Evolutionary conservation across 2,888 invertebrate species (phyloP).

Genomic region (Germaria angustata): DNA sequence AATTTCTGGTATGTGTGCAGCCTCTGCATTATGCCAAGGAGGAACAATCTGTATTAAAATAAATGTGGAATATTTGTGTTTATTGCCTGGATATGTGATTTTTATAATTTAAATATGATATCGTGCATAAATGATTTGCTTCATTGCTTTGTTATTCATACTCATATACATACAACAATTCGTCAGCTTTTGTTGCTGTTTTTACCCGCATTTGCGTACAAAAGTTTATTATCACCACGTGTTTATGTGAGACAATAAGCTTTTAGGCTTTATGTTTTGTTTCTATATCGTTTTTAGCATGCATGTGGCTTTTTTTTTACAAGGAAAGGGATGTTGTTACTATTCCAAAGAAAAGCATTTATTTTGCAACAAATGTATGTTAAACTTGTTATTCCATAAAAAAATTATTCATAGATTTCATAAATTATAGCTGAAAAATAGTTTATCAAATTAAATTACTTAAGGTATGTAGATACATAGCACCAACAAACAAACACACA

Average conservation of each 20-base stretch:
- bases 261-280: neutral
- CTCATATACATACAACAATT: neutral
- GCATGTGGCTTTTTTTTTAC: neutral
- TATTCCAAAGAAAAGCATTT: too few species aligned
- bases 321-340: too few species aligned
- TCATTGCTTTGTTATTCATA: neutral
- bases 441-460: too few species aligned
- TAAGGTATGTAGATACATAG: too few species aligned
- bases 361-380: too few species aligned
- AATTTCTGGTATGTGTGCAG: conserved; percentile 75
- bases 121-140: neutral
- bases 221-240: neutral
- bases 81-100: neutral
- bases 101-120: too few species aligned
- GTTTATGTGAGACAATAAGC: neutral
- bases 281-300: too few species aligned
- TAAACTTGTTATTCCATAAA: too few species aligned
- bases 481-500: too few species aligned
- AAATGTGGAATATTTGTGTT: neutral
- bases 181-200: neutral
- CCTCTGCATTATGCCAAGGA: conserved; percentile 75
- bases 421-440: too few species aligned
- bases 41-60: conserved; percentile 71
- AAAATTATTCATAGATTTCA: too few species aligned
- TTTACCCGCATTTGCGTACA: neutral